Evolutionary conservation across 2,797 vertebrate species (phyloP).

Genomic region (Danio kyathit): DNA sequence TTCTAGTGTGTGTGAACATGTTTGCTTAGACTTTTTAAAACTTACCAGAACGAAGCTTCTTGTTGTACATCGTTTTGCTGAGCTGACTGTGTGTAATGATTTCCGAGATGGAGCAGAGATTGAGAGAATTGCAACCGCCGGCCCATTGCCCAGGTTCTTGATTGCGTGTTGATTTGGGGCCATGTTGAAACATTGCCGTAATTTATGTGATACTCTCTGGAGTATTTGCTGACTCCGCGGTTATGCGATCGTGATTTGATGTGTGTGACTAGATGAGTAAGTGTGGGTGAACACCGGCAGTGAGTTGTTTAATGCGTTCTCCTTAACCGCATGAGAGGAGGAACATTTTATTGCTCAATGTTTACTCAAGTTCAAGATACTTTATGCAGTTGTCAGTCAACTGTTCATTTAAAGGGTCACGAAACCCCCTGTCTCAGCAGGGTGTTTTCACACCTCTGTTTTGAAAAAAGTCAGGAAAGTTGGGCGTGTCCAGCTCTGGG

Average conservation of each 20-base stretch:
- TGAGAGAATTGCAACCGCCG: constrained; percentile 42
- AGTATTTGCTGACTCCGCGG: constrained; percentile 62
- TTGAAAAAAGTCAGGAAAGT: too few relatives aligned
- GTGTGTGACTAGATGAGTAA: constrained; percentile 17
- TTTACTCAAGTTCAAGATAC: constrained; percentile 2
- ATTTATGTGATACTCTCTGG: constrained; percentile 65
- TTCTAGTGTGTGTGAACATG: background rate
- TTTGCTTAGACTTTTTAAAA: background rate
- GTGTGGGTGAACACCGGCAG: background rate
- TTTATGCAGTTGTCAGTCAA: background rate
- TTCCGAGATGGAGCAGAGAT: constrained; percentile 43
- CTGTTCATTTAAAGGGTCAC: too few relatives aligned
- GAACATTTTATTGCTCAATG: constrained; percentile 15
- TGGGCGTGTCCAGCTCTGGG: too few relatives aligned
- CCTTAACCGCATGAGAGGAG: background rate
- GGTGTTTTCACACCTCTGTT: too few relatives aligned
- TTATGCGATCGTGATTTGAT: constrained; percentile 64
- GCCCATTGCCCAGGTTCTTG: constrained; percentile 65
- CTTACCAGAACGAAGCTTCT: background rate
- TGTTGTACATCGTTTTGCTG: constrained; percentile 3
- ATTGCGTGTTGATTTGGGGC: constrained; percentile 72
- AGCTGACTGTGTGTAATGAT: constrained; percentile 12
- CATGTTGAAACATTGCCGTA: constrained; percentile 64
- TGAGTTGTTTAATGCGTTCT: constrained; percentile 23
- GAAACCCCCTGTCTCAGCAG: too few relatives aligned